Base-by-base conservation (phyloP, 1,140 invertebrate species). In the Paramacrobiotus metropolitanus region DNA sequence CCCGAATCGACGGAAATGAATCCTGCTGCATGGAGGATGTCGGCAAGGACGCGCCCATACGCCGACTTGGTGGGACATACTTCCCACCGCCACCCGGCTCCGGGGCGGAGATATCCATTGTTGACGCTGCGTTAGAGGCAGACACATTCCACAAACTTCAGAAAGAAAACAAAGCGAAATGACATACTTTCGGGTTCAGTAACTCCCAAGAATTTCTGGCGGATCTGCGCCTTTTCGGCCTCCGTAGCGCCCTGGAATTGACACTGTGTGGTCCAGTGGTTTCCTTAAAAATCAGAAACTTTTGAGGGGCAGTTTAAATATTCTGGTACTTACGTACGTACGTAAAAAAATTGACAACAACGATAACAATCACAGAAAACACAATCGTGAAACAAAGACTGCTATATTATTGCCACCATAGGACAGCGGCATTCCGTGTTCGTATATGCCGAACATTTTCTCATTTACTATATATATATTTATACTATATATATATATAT, bases 221-320 rank as follows among this genome's bases (percentile, higher is more conserved):
- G 2, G 20, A 2, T 21, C 21, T 20, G 15, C 15, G 15, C 60
- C 30, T 60, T 60, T 21, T 60, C 30, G 18, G 20, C 28, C 18
- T 62, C 20, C 2, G 4, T 21, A 1, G 62, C 3, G 67, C 93
- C 87, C 73, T 94, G 94, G 78, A 87, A 96, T 1, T 92, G 92
- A 79, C 92, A 97, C 66, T 88, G 88, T 55, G 87, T 82, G 2
- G 90, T 94, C 89, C 91, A 96, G 78, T 97, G 92, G 66, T 95
- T 91, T 21, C 87, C 87, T 69, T 20, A 40, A 40, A 9, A 40
- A 40, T 40, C 9, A 9, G n/a, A n/a, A 9, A 9, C 9, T n/a
- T 40, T 40, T 40, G 34, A 40, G 34, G 9, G 9, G 34, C 34
- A 40, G 34, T 9, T n/a, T n/a, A 40, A 9, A n/a, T n/a, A 40